Evolutionary conservation across 1,140 invertebrate genomes (phyloP).

Genomic region (Pararge aegeria): DNA sequence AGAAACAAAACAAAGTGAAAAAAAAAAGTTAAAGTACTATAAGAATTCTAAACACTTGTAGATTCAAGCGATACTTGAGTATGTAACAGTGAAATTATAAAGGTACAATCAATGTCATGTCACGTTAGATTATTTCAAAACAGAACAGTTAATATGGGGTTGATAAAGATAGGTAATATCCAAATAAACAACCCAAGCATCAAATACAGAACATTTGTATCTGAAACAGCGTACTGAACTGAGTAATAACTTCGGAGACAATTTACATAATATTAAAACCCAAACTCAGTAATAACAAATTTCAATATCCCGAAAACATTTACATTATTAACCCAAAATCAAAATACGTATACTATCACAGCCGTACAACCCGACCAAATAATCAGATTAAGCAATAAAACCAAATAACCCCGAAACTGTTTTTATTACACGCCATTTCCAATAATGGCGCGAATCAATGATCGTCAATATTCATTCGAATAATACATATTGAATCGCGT

Average conservation of each 20-base stretch:
- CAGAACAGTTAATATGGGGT: too few species aligned
- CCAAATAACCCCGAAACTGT: conserved; percentile 10
- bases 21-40: too few species aligned
- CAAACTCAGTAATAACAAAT: not conserved
- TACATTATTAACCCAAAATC: not conserved
- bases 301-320: not conserved
- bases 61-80: too few species aligned
- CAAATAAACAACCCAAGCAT: too few species aligned
- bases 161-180: too few species aligned
- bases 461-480: conserved; percentile 23
- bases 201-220: too few species aligned
- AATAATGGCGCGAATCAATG: conserved; percentile 23
- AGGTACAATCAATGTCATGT: too few species aligned
- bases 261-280: conserved; percentile 11
- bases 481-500: conserved; percentile 25
- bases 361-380: not conserved
- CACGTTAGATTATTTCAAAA: too few species aligned
- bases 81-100: too few species aligned
- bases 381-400: conserved; percentile 15
- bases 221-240: too few species aligned
- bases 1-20: too few species aligned
- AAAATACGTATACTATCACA: not conserved
- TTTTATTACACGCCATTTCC: conserved; percentile 13
- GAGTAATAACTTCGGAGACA: not conserved
- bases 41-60: too few species aligned